phyloP scores from a whole-genome alignment of 1,140 invertebrate species.

The Conus betulinus region DNA sequence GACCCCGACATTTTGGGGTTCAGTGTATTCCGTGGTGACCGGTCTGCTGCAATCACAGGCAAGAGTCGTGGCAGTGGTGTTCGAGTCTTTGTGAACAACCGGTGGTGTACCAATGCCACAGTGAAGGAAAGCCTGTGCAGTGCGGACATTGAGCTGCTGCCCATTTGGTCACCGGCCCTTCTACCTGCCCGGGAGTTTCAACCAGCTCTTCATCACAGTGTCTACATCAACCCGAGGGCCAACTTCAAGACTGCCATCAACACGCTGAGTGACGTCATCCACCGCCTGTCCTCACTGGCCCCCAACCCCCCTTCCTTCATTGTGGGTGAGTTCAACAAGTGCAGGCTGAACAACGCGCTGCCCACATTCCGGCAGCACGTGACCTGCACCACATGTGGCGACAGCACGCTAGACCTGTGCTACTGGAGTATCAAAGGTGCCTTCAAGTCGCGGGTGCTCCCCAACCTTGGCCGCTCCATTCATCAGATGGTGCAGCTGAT shows the following conservation, averaged over 20 bases:
- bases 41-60: background rate
- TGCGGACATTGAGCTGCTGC: background rate
- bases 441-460: background rate
- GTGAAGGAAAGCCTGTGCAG: background rate
- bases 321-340: conserved; percentile 2
- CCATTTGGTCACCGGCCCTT: background rate
- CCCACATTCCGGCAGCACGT: background rate
- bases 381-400: conserved; percentile 9
- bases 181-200: conserved; percentile 17
- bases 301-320: background rate
- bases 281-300: background rate
- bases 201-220: background rate
- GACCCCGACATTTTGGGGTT: background rate
- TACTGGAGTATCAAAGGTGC: conserved; percentile 9
- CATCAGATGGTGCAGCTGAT: conserved; percentile 1
- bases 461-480: background rate
- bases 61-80: conserved; percentile 2
- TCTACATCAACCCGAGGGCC: conserved; percentile 10
- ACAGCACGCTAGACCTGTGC: conserved; percentile 7
- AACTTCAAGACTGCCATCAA: background rate
- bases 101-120: background rate
- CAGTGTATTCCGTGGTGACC: background rate
- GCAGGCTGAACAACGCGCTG: conserved; percentile 15
- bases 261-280: background rate
- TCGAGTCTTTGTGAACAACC: background rate